Base-by-base conservation (phyloP, 2,797 vertebrate genomes). In the Amblyopsis hoosieri region DNA sequence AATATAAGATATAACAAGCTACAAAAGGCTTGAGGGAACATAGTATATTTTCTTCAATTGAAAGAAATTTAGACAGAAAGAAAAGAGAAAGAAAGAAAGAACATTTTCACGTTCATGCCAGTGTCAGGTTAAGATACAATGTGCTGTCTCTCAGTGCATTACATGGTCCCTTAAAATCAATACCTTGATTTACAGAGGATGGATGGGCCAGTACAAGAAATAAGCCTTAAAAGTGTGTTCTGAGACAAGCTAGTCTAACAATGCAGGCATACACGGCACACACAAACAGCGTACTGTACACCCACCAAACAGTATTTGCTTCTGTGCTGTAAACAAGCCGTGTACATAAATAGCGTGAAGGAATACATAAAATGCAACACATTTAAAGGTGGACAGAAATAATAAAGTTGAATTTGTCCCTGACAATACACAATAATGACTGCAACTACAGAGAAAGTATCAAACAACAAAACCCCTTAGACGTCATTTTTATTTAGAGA, bases 181-280 rank as follows among this genome's bases (percentile, higher is more conserved):
- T 89, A 90, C 60, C 5, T 60, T 85, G 84, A 88, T 87, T 87
- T 89, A 79, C 78, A 83, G 68, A 83, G 82, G 86, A 70, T 76
- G 72, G 64, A 68, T 63, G 58, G 76, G 74, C 78, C 65, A 82
- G 81, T 71, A 11, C 80, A 81, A 89, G 89, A 87, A 79, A 89
- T 89, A 85, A 67, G 84, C 83, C 87, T 84, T 72, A 81, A 85
- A 86, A 87, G 79, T 78, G 87, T 87, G 81, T 91, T 90, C 83
- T 72, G 75, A 67, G 59, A 72, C 71, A 69, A 89, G 85, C 78
- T 71, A 74, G 74, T 67, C 70, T 64, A 66, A 84, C 84, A 68
- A 70, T 80, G 82, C 79, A 55, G 75, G 78, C 66, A 68, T 78
- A 72, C 62, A 78, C 3, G 23, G 3, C 23, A 29, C 52, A 75